phyloP scores from a whole-genome alignment of 2,888 invertebrate species.

The Tachystola acroxantha region DNA sequence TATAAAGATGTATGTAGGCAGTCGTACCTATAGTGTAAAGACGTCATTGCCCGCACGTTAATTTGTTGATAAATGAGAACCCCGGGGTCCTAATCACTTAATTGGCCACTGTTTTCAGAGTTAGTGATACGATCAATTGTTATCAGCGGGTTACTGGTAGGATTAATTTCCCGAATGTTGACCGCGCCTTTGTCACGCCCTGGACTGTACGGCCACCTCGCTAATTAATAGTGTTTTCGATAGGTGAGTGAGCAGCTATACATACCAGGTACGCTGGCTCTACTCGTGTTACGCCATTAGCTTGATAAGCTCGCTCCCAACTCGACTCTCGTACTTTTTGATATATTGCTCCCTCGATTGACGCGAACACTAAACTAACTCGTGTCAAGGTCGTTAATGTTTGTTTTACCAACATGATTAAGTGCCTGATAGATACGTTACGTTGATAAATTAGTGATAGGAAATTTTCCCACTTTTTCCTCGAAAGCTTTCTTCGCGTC shows the following conservation, averaged over 20 bases:
- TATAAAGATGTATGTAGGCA: no score
- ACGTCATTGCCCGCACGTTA: conserved; percentile 42
- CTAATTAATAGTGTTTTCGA: conserved; percentile 74
- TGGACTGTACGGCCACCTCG: conserved; percentile 27
- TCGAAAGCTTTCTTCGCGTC: conserved; percentile 12
- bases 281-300: conserved; percentile 58
- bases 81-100: conserved; percentile 61
- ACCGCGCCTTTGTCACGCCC: conserved; percentile 68
- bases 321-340: conserved; percentile 18
- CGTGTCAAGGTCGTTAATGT: conserved; percentile 35
- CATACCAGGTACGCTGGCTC: conserved; percentile 24
- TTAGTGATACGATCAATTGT: conserved; percentile 61
- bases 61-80: conserved; percentile 49
- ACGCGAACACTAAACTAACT: conserved; percentile 37
- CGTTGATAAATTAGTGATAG: conserved; percentile 28
- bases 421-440: conserved; percentile 25
- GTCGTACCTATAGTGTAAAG: no score
- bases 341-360: conserved; percentile 48
- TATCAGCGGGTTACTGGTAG: conserved; percentile 52
- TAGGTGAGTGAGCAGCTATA: conserved; percentile 44
- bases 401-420: conserved; percentile 40
- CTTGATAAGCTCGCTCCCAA: conserved; percentile 38
- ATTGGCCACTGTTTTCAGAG: conserved; percentile 51
- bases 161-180: conserved; percentile 72
- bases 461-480: conserved; percentile 17